phyloP scores from a whole-genome alignment of 2,888 invertebrate species.

The Protonemura montana region DNA sequence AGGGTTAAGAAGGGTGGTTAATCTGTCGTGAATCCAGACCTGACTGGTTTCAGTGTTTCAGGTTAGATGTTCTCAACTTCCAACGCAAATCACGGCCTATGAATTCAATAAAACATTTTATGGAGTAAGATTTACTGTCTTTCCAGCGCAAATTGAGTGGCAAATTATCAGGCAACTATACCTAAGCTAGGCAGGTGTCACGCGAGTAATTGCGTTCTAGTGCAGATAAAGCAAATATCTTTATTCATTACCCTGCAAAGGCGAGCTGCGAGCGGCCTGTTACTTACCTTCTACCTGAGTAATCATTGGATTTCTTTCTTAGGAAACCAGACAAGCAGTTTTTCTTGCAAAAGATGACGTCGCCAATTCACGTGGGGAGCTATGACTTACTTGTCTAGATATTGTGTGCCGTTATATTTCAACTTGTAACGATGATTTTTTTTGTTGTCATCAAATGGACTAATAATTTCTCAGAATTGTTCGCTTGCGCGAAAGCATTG shows the following conservation, averaged over 20 bases:
- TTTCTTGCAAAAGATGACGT: conserved; percentile 12
- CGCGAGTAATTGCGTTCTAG: background rate
- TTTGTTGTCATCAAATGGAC: background rate
- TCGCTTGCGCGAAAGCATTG: background rate
- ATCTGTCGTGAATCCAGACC: too few relatives aligned
- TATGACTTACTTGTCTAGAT: conserved; percentile 3
- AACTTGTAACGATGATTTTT: background rate
- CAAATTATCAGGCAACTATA: background rate
- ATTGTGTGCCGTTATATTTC: conserved; percentile 5
- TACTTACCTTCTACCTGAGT: background rate
- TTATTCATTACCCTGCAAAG: background rate
- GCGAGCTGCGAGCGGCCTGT: background rate
- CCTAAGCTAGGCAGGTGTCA: conserved; percentile 2
- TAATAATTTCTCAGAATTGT: background rate
- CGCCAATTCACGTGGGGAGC: background rate
- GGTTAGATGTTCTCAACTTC: too few relatives aligned
- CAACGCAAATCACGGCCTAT: background rate
- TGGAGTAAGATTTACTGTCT: background rate
- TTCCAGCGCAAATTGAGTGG: background rate
- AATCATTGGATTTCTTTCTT: background rate
- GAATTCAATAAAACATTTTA: background rate
- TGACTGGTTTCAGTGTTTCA: too few relatives aligned
- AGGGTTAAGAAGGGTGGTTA: too few relatives aligned
- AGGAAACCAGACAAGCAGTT: conserved; percentile 7
- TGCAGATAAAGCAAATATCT: background rate